Percentiles rank a stretch among this genome's conserved stretches.
phyloP scores from a whole-genome alignment of 2,113 vertebrate genomes.

The Carlito syrichta region DNA sequence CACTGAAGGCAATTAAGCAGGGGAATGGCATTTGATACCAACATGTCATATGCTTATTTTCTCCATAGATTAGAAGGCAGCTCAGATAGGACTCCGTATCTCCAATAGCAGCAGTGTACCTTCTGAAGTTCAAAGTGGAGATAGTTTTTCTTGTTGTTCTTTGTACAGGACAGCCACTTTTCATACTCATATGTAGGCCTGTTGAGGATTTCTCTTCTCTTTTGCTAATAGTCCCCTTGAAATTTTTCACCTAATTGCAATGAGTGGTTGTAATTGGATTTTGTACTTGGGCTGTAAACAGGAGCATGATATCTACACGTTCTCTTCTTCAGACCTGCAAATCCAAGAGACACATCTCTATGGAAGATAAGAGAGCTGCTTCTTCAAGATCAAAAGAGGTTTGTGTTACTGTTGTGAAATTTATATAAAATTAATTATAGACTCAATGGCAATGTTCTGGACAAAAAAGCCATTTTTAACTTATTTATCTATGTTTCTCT shows the following conservation, averaged over 20 bases:
- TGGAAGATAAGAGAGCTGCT: neutral
- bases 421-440: neutral
- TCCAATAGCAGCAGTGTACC: neutral
- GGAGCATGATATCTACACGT: conserved; percentile 43
- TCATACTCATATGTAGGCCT: neutral
- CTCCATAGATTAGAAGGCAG: neutral
- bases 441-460: neutral
- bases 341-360: neutral
- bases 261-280: neutral
- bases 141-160: neutral
- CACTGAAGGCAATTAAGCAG: neutral
- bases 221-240: neutral
- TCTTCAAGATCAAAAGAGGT: conserved; percentile 41
- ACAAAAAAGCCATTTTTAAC: neutral
- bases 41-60: accelerated
- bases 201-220: neutral
- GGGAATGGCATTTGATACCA: neutral
- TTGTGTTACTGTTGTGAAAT: neutral
- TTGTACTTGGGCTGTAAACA: neutral
- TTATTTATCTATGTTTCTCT: neutral
- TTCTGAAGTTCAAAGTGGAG: neutral
- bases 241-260: neutral
- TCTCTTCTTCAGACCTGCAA: conserved; percentile 63
- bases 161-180: neutral
- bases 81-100: neutral